Evolutionary conservation across 2,113 vertebrate species (phyloP), one percentile per base, ranked within the genome.

Genomic region (Macquaria australasica): DNA sequence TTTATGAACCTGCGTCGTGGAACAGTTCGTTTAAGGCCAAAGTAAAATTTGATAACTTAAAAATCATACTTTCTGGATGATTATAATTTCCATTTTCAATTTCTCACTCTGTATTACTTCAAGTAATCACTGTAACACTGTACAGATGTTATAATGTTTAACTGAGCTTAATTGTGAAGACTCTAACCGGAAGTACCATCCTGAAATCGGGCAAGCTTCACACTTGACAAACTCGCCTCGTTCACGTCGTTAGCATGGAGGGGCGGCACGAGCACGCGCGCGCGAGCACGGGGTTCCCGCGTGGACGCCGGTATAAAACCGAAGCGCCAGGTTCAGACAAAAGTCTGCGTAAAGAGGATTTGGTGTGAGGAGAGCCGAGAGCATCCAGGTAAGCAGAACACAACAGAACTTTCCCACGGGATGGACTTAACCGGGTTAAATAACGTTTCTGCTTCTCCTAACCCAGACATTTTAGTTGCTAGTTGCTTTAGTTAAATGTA

Each of bases 301-400:
- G 87, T 84, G 90, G 87, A 83, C 75, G 91, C 81, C 69, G 62
- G 78, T 94, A 94, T 95, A 92, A 92, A 93, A 91, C 63, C 1
- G 88, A 85, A 73, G 87, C 63, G 90, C 77, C 89, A 90, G 77
- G 71, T 87, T 73, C 34, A 81, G 64, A 92, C 87, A 77, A 91
- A 92, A 89, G 85, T 92, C 70, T 77, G 76, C 55, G 77, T 80
- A 72, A 82, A 89, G 60, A 76, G 87, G 85, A 88, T 89, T 88
- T 81, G 71, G 23, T 59, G 66, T 34, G 67, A 71, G 64, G 74
- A 83, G 28, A 88, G 53, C 58, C 50, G 62, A 83, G 34, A 89
- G 53, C 60, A 87, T 59, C 39, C 80, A 91, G 93, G 93, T 31
- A 31, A 31, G 28, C 28, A 31, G 28, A 31, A 31, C 28, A 31